phyloP scores from a whole-genome alignment of 2,113 vertebrate species.

The Caretta caretta region DNA sequence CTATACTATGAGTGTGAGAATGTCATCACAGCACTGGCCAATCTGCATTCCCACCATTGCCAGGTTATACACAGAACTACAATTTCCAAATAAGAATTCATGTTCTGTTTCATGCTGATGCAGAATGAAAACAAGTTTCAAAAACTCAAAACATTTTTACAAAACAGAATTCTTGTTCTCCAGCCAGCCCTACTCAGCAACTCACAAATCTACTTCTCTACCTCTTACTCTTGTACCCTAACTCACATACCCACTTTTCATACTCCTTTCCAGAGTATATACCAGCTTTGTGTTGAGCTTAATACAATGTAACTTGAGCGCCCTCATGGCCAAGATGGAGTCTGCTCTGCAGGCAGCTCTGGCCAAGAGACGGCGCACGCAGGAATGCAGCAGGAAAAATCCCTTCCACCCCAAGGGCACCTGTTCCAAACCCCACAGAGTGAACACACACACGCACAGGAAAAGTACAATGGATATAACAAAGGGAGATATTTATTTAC shows the following conservation, averaged over 20 bases:
- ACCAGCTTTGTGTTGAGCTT: not conserved
- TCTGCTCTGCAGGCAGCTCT: no score
- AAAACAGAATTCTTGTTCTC: not conserved
- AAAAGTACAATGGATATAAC: no score
- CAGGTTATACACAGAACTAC: not conserved
- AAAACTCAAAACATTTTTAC: not conserved
- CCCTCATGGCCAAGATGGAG: no score
- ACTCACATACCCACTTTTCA: not conserved
- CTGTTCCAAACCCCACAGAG: no score
- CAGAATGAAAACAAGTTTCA: not conserved
- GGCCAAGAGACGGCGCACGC: no score
- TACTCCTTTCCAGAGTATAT: not conserved
- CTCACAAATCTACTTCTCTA: not conserved
- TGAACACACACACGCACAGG: no score
- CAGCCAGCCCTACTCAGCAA: not conserved
- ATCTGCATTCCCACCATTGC: not conserved
- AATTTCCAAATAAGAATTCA: not conserved
- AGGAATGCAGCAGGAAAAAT: no score
- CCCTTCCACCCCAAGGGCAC: no score
- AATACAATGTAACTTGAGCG: not conserved
- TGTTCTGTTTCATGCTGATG: not conserved
- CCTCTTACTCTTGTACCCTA: not conserved
- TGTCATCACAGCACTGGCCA: not conserved
- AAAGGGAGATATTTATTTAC: no score
- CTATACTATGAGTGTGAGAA: fast-evolving